These are phyloP conservation scores for Bathynomus jamesi DNA, from an alignment of 1,140 invertebrate genomes.

Conservation along the genomic window DNA sequence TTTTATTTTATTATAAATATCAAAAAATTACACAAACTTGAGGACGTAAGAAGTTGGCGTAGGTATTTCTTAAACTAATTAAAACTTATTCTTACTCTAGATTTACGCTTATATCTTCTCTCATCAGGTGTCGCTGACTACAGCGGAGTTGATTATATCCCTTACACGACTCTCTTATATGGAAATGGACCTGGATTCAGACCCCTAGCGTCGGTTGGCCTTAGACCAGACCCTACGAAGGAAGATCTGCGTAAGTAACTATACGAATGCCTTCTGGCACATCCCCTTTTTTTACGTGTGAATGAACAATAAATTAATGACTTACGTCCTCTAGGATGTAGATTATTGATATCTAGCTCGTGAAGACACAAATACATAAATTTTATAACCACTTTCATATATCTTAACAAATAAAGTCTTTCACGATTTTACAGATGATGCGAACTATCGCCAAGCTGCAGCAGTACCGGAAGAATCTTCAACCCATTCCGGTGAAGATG, in stretches of 20 bases:
- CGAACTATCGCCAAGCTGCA: constrained; percentile 64
- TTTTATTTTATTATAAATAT: too few species aligned
- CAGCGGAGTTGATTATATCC: constrained; percentile 51
- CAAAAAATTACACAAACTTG: too few species aligned
- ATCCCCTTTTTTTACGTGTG: background rate
- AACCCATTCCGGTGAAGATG: constrained; percentile 74
- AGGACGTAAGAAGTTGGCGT: too few species aligned
- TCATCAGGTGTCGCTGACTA: constrained; percentile 30
- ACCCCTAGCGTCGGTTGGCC: constrained; percentile 43
- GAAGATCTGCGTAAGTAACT: constrained; percentile 51
- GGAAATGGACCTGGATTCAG: constrained; percentile 58
- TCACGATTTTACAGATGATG: constrained; percentile 52
- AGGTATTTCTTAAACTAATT: too few species aligned
- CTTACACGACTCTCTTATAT: constrained; percentile 74
- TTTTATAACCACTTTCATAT: too few species aligned
- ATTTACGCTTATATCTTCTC: too few species aligned
- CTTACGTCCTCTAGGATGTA: too few species aligned
- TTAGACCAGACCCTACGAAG: constrained; percentile 39
- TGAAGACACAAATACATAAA: too few species aligned
- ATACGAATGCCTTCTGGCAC: background rate
- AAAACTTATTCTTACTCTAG: too few species aligned
- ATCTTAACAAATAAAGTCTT: too few species aligned
- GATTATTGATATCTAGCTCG: too few species aligned
- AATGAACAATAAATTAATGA: background rate
- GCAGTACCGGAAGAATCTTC: constrained; percentile 53